Evolutionary conservation across 2,113 vertebrate species (phyloP).

Genomic region (Oncorhynchus nerka): DNA sequence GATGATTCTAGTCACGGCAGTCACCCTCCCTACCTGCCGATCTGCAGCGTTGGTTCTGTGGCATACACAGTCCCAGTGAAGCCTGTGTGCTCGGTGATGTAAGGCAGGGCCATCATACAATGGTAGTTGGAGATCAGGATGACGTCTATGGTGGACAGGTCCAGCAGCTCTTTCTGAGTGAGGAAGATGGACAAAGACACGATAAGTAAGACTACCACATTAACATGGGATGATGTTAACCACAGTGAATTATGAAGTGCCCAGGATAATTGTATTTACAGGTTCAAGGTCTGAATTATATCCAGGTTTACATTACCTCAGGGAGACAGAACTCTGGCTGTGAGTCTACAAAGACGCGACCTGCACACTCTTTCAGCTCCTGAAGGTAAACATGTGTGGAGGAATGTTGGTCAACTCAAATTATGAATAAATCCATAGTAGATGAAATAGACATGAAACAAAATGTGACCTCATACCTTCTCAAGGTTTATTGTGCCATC

Average conservation of each 20-base stretch:
- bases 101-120: slow-evolving; percentile 98
- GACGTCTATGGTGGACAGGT: slow-evolving; percentile 94
- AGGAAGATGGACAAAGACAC: not conserved
- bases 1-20: too few species aligned
- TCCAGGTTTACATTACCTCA: slow-evolving; percentile 77
- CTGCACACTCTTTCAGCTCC: slow-evolving; percentile 96
- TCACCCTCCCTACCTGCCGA: slow-evolving; percentile 70
- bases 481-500: slow-evolving; percentile 88
- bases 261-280: not conserved
- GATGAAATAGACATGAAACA: not conserved
- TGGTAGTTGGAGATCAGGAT: slow-evolving; percentile 99
- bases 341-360: slow-evolving; percentile 94
- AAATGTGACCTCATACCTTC: slow-evolving; percentile 70
- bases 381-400: slow-evolving; percentile 51
- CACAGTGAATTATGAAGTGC: too few species aligned
- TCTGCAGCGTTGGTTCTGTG: slow-evolving; percentile 95
- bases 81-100: slow-evolving; percentile 93
- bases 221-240: too few species aligned
- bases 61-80: slow-evolving; percentile 95
- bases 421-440: not conserved
- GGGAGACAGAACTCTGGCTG: slow-evolving; percentile 97
- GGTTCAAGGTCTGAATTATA: not conserved
- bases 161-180: slow-evolving; percentile 89
- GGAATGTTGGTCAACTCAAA: not conserved
- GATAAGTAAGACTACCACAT: not conserved